These are phyloP conservation scores for Mythimna vitellina DNA, from an alignment of 2,888 invertebrate species.

Conservation along the genomic window DNA sequence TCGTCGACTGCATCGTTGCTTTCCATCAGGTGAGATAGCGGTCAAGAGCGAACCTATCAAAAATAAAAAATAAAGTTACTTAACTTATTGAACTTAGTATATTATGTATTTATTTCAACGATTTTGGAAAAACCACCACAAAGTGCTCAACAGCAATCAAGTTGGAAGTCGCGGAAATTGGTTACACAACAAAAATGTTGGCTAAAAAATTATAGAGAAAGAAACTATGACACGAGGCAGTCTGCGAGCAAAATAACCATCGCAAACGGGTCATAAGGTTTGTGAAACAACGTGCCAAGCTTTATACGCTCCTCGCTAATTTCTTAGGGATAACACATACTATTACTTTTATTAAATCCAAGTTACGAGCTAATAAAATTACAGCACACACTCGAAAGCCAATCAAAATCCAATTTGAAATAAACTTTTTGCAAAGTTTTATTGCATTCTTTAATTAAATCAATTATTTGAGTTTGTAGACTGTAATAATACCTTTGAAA, in stretches of 20 bases:
- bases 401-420: constrained; percentile 45
- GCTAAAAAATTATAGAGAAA: not conserved
- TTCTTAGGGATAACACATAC: not conserved
- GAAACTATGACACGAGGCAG: not conserved
- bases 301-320: not conserved
- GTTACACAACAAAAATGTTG: not conserved
- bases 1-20: too few relatives aligned
- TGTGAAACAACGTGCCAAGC: not conserved
- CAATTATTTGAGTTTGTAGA: constrained; percentile 19
- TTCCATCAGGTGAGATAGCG: too few relatives aligned
- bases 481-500: constrained; percentile 1
- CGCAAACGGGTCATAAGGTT: not conserved
- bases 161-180: not conserved
- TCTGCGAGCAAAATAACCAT: not conserved
- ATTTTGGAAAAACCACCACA: too few relatives aligned
- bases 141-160: too few relatives aligned
- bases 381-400: constrained; percentile 7
- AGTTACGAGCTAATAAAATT: constrained; percentile 20
- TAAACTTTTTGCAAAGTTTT: constrained; percentile 21
- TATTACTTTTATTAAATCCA: constrained; percentile 1
- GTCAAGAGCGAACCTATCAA: too few relatives aligned
- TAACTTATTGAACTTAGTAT: too few relatives aligned
- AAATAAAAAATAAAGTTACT: too few relatives aligned
- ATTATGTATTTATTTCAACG: too few relatives aligned
- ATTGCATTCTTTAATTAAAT: constrained; percentile 35